Percentiles rank a stretch among this genome's conserved stretches.
phyloP scores from a whole-genome alignment of 2,888 invertebrate species.

The Oscheius sp. region DNA sequence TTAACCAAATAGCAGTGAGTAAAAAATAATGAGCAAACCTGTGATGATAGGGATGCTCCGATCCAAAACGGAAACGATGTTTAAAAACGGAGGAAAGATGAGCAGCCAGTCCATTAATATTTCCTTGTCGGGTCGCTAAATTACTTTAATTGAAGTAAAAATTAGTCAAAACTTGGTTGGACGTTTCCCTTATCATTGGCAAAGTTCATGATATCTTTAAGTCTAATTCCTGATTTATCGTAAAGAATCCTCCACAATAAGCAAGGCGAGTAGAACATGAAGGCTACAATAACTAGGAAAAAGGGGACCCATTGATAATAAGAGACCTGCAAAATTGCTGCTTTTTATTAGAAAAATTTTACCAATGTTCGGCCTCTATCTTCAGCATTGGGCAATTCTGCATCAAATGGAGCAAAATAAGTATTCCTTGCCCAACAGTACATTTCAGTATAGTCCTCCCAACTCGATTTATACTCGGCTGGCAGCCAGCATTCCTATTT shows the following conservation, averaged over 20 bases:
- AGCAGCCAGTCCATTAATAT: slow-evolving; percentile 60
- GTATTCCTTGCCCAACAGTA: slow-evolving; percentile 70
- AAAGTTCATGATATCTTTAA: slow-evolving; percentile 68
- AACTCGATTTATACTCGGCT: slow-evolving; percentile 66
- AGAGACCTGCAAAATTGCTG: slow-evolving; percentile 44
- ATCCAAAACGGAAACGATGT: slow-evolving; percentile 63
- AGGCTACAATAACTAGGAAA: slow-evolving; percentile 70
- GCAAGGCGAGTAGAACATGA: slow-evolving; percentile 70
- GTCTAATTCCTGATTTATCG: slow-evolving; percentile 66
- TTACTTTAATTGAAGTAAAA: background rate
- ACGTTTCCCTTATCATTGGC: slow-evolving; percentile 68
- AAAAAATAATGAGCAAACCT: slow-evolving; percentile 29
- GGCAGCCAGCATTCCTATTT: slow-evolving; percentile 70
- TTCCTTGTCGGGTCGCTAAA: slow-evolving; percentile 43
- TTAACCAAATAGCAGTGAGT: background rate
- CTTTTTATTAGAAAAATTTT: background rate
- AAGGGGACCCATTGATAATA: slow-evolving; percentile 70
- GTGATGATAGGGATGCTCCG: slow-evolving; percentile 57
- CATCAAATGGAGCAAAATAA: slow-evolving; percentile 67
- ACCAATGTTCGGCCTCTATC: slow-evolving; percentile 47
- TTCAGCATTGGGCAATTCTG: slow-evolving; percentile 62
- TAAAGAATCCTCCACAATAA: slow-evolving; percentile 68
- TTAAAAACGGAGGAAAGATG: slow-evolving; percentile 68
- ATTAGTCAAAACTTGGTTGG: slow-evolving; percentile 50
- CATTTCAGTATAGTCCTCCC: slow-evolving; percentile 69